phyloP scores from a whole-genome alignment of 92 coral and sea anemone genomes.

The Virgularia gustaviana region DNA sequence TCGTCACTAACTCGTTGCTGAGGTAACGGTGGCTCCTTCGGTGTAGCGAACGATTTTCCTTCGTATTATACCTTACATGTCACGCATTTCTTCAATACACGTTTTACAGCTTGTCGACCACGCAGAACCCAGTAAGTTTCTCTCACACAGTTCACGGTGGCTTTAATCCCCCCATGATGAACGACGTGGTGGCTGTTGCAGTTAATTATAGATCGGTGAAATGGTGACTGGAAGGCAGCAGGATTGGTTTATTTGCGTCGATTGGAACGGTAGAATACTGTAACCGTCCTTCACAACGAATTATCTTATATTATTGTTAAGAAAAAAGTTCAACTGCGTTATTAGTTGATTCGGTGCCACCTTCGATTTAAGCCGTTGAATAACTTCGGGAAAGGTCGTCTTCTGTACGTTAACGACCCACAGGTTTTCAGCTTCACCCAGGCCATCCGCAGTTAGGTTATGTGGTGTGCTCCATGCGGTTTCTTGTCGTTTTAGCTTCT shows the following conservation, averaged over 20 bases:
- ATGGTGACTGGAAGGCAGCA: constrained; percentile 35
- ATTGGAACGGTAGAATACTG: background rate
- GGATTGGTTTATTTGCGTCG: constrained; percentile 8
- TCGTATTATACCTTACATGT: constrained; percentile 37
- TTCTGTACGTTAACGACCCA: no score
- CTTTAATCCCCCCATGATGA: constrained; percentile 48
- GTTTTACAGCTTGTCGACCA: constrained; percentile 39
- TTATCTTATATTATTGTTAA: background rate
- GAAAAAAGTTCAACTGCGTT: background rate
- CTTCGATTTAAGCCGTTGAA: background rate
- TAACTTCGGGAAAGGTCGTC: background rate
- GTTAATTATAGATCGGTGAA: constrained; percentile 30
- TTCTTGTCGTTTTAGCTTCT: background rate
- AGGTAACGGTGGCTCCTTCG: background rate
- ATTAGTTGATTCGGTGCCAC: background rate
- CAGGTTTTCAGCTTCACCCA: no score
- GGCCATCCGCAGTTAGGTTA: no score
- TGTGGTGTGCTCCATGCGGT: no score
- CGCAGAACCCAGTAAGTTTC: constrained; percentile 45
- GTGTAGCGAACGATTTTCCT: constrained; percentile 9
- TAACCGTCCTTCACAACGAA: constrained; percentile 5
- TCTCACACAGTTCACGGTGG: constrained; percentile 43
- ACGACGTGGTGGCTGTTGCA: constrained; percentile 23
- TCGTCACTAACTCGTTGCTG: constrained; percentile 7
- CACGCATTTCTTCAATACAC: constrained; percentile 41